Percentiles rank a stretch among this genome's conserved stretches.
phyloP scores from a whole-genome alignment of 2,888 invertebrate species.

The Volucella inanis region DNA sequence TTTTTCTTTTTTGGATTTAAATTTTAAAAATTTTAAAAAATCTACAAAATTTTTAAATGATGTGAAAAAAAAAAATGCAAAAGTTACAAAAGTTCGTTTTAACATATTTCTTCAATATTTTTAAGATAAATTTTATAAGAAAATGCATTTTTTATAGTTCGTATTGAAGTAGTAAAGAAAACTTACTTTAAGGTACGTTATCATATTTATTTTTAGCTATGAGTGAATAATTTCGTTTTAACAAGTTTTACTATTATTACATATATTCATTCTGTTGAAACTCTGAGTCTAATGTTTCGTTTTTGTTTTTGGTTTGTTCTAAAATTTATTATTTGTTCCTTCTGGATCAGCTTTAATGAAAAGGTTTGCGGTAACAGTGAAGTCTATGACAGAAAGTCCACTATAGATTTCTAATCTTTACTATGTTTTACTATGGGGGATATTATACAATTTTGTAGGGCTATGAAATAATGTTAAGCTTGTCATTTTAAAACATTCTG shows the following conservation, averaged over 20 bases:
- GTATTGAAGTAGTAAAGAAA: constrained; percentile 12
- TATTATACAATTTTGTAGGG: no score
- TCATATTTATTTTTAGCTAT: constrained; percentile 8
- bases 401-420: no score
- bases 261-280: constrained; percentile 44
- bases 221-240: neutral
- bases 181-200: constrained; percentile 36
- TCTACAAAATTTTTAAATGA: neutral
- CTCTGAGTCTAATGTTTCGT: constrained; percentile 17
- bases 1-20: neutral
- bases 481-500: no score
- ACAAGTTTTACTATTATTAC: constrained; percentile 13
- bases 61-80: neutral
- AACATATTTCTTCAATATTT: neutral
- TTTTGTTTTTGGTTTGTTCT: neutral
- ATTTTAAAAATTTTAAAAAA: neutral
- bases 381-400: no score
- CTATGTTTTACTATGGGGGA: no score
- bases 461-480: no score
- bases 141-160: neutral
- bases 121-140: constrained; percentile 6
- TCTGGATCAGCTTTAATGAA: no score
- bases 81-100: neutral
- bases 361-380: no score
- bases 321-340: neutral